A percentile compares a stretch with the other conserved stretches of the same genome.
These are phyloP conservation scores for Leptestheria dahalacensis DNA, from an alignment of 1,140 invertebrate species.

Conservation along the genomic window DNA sequence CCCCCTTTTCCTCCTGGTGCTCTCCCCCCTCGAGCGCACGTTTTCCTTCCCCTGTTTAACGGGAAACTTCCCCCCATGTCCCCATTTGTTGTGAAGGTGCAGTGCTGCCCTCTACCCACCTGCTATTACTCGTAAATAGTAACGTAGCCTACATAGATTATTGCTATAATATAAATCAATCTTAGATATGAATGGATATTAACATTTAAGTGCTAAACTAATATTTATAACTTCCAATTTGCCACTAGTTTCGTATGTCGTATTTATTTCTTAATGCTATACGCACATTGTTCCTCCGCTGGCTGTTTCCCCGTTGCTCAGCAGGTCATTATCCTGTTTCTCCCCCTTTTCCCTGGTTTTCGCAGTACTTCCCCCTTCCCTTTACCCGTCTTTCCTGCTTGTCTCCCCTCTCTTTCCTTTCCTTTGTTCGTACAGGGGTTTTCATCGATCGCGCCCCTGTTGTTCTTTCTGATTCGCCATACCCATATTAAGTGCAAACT, in stretches of 20 bases:
- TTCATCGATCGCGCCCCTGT: no score
- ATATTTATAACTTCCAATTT: no score
- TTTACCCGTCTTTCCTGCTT: neutral
- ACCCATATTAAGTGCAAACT: no score
- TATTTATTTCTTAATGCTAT: no score
- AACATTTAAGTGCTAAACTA: no score
- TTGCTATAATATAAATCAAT: no score
- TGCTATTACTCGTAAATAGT: no score
- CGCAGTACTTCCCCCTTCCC: neutral
- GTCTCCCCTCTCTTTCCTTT: neutral
- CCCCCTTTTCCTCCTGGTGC: neutral
- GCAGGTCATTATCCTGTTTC: neutral
- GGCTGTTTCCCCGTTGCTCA: neutral
- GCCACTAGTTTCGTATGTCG: no score
- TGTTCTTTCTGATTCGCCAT: no score
- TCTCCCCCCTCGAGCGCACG: neutral
- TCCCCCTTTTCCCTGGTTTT: neutral
- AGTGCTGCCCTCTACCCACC: neutral
- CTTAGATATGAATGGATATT: no score
- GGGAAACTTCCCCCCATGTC: neutral
- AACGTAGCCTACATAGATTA: no score
- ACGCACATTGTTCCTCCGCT: no score
- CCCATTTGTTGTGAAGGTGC: neutral
- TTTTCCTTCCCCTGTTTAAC: neutral
- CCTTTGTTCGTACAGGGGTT: slow-evolving; percentile 26